A percentile compares a stretch with the other conserved stretches of the same genome.
These are phyloP conservation scores for Nothocercus julius DNA, from an alignment of 2,113 vertebrate genomes.

Conservation along the genomic window DNA sequence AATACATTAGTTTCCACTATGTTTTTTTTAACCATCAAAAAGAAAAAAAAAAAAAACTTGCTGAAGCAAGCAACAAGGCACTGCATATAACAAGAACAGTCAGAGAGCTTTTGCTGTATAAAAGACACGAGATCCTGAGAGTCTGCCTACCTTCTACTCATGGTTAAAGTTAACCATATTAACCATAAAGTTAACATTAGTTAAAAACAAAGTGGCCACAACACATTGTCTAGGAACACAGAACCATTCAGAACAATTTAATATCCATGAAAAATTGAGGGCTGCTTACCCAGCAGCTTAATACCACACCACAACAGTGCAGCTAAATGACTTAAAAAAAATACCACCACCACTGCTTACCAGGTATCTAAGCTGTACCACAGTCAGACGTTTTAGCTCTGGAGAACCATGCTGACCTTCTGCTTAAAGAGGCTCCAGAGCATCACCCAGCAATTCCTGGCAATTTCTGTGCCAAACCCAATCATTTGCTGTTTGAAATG, in stretches of 20 bases:
- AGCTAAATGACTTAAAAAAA: fast-evolving
- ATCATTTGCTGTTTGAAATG: neutral
- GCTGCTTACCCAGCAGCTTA: neutral
- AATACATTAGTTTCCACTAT: neutral
- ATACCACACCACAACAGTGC: neutral
- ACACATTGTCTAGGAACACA: fast-evolving
- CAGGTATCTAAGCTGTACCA: neutral
- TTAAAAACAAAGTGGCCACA: neutral
- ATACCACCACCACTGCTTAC: no score
- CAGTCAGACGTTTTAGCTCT: neutral
- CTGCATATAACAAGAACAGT: fast-evolving
- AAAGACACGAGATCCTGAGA: neutral
- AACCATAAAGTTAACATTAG: no score
- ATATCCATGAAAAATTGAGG: neutral
- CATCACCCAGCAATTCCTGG: neutral
- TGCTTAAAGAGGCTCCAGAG: neutral
- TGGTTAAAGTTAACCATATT: fast-evolving
- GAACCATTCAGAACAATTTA: neutral
- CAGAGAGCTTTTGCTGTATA: neutral
- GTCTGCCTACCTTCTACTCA: neutral
- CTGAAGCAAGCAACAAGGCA: neutral
- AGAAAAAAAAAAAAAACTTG: neutral
- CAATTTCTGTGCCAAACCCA: neutral
- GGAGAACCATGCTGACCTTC: neutral
- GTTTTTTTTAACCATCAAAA: neutral